Conservation (phyloP, 2,113 vertebrate species). For the Heteronetta atricapilla region DNA sequence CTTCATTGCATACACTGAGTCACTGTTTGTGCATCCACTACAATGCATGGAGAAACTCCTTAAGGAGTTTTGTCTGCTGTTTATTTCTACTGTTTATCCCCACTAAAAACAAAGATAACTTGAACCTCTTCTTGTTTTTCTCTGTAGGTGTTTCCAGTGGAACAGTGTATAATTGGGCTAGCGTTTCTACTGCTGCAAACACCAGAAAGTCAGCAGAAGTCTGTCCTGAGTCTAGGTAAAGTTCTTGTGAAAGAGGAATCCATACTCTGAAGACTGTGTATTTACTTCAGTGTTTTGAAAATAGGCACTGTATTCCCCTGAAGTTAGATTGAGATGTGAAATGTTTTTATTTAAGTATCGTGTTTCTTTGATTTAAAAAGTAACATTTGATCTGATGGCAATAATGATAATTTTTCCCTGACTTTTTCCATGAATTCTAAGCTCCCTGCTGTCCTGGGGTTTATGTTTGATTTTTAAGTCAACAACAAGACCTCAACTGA, state of each 20-base stretch:
- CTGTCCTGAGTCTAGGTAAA: slow-evolving; percentile 89
- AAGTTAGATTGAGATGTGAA: background rate
- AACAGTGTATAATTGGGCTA: slow-evolving; percentile 83
- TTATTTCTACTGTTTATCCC: background rate
- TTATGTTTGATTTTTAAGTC: background rate
- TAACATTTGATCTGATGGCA: background rate
- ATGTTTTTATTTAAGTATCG: background rate
- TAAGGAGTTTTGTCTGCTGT: background rate
- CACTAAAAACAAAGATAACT: background rate
- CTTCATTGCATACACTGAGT: background rate
- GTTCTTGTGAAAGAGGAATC: background rate
- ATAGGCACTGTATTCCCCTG: background rate
- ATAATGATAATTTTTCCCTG: background rate
- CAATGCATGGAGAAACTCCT: background rate
- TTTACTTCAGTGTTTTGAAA: background rate
- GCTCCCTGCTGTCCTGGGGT: background rate
- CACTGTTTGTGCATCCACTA: background rate
- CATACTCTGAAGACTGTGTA: background rate
- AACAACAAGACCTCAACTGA: background rate
- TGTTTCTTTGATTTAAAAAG: background rate
- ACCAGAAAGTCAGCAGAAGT: slow-evolving; percentile 86
- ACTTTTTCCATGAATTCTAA: background rate
- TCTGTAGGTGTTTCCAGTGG: slow-evolving; percentile 81
- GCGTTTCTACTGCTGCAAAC: slow-evolving; percentile 84
- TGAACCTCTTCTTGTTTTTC: background rate